phyloP scores from a whole-genome alignment of 2,888 invertebrate genomes.

The Campoplex capitator region DNA sequence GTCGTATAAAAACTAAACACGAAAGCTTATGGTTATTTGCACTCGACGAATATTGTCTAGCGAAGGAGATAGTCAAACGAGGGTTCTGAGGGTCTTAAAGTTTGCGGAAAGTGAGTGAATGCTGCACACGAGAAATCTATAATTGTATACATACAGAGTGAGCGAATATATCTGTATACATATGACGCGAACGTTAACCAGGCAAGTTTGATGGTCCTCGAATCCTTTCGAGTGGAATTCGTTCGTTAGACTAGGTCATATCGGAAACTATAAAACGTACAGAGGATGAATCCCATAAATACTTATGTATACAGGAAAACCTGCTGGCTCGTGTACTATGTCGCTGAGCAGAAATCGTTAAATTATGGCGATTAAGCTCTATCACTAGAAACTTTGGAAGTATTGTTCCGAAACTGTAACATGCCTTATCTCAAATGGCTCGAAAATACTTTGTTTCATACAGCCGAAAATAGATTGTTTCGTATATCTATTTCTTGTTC shows the following conservation, averaged over 20 bases:
- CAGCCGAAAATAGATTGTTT: neutral
- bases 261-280: conserved; percentile 12
- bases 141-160: conserved; percentile 3
- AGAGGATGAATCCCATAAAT: neutral
- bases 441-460: neutral
- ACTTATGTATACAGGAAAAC: neutral
- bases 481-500: neutral
- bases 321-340: neutral
- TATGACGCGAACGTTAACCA: neutral
- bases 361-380: conserved; percentile 18
- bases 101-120: conserved; percentile 28
- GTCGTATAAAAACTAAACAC: neutral
- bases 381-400: neutral
- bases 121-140: conserved; percentile 12
- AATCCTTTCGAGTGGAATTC: conserved; percentile 48
- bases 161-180: neutral
- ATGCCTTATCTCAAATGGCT: neutral
- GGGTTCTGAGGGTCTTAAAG: conserved; percentile 28
- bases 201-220: conserved; percentile 34
- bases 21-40: conserved; percentile 41
- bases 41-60: conserved; percentile 29
- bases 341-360: neutral
- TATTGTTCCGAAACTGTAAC: neutral
- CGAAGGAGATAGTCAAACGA: conserved; percentile 5
- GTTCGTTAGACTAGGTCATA: conserved; percentile 43